These are phyloP conservation scores for Leptinotarsa rubiginosa DNA, from an alignment of 2,888 invertebrate genomes.

Conservation along the genomic window DNA sequence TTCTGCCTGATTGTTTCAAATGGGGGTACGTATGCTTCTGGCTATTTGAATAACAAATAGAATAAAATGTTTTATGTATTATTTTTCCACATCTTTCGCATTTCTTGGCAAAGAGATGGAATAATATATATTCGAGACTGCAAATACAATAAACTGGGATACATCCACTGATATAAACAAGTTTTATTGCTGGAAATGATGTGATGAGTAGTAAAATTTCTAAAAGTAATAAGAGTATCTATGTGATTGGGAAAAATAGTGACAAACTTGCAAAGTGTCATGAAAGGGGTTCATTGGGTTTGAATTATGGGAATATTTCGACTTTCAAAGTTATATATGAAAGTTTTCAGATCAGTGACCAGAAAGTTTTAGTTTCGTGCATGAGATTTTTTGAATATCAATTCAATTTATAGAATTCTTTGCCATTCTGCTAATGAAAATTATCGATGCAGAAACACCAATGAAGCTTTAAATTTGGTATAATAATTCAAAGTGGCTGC, in stretches of 20 bases:
- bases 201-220: too few species aligned
- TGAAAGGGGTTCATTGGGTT: not conserved
- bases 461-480: too few species aligned
- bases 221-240: too few species aligned
- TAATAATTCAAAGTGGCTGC: too few species aligned
- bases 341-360: too few species aligned
- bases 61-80: constrained; percentile 1
- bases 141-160: not conserved
- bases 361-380: too few species aligned
- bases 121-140: not conserved
- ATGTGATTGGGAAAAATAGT: not conserved
- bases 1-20: not conserved
- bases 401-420: too few species aligned
- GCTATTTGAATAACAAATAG: not conserved
- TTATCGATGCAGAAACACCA: too few species aligned
- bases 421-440: too few species aligned
- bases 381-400: too few species aligned
- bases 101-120: not conserved
- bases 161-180: not conserved
- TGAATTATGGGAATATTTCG: not conserved
- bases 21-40: not conserved
- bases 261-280: not conserved
- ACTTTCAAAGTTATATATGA: too few species aligned
- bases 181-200: not conserved
- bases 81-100: not conserved